Evolutionary conservation across 2,113 vertebrate species (phyloP).

Genomic region (Daboia siamensis): DNA sequence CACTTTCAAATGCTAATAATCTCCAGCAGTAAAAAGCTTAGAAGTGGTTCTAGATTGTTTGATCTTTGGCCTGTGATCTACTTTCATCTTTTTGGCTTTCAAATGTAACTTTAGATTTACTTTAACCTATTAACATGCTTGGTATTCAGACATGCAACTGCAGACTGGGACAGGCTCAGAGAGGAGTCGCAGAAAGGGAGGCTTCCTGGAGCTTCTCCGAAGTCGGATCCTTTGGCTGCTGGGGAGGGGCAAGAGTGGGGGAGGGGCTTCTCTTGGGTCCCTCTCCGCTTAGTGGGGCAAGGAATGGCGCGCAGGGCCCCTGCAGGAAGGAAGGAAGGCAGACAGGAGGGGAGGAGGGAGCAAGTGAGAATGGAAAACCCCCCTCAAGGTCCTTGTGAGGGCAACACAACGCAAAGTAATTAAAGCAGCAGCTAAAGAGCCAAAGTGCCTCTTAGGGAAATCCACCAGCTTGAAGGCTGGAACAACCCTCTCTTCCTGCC

Average conservation of each 20-base stretch:
- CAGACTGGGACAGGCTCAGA: slow-evolving; percentile 20
- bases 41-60: slow-evolving; percentile 78
- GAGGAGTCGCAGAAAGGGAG: neutral
- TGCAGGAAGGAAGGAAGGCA: neutral
- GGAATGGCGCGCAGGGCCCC: neutral
- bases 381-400: neutral
- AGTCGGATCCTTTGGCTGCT: neutral
- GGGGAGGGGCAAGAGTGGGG: neutral
- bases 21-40: slow-evolving; percentile 72
- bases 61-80: slow-evolving; percentile 80
- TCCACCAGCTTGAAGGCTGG: neutral
- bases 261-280: neutral
- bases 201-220: neutral
- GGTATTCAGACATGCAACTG: slow-evolving; percentile 39
- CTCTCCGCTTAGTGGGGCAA: neutral
- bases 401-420: neutral
- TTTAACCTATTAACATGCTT: slow-evolving; percentile 67
- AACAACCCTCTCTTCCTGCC: neutral
- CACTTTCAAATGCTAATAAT: slow-evolving; percentile 83
- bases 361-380: neutral
- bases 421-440: neutral
- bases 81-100: slow-evolving; percentile 77
- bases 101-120: slow-evolving; percentile 69
- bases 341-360: neutral
- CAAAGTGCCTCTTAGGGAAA: neutral